Conservation (phyloP, 2,888 invertebrate species). For the Drosophila diplacantha region DNA sequence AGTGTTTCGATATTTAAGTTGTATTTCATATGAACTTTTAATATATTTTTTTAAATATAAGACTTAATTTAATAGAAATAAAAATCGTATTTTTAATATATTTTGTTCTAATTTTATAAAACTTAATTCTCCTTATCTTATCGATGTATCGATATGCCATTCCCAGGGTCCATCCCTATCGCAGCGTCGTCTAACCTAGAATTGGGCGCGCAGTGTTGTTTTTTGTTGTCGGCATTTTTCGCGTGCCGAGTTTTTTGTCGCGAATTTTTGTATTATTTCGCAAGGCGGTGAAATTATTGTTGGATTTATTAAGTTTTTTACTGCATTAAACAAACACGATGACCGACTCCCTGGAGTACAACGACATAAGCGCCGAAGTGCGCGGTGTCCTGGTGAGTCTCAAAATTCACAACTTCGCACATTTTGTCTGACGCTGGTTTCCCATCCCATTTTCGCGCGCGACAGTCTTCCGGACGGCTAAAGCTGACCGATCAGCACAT, state of each 20-base stretch:
- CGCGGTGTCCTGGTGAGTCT: slow-evolving; percentile 90
- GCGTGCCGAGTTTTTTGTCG: slow-evolving; percentile 27
- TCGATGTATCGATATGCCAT: not conserved
- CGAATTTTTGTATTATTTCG: slow-evolving; percentile 10
- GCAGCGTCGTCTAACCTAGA: slow-evolving; percentile 60
- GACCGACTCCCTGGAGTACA: slow-evolving; percentile 93
- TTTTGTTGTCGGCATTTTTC: slow-evolving; percentile 35
- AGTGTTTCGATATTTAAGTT: not conserved
- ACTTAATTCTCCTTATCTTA: not conserved
- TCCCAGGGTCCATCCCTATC: not conserved
- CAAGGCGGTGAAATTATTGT: slow-evolving; percentile 39
- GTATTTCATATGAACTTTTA: no score
- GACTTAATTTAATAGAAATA: no score
- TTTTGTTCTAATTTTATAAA: no score
- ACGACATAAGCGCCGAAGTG: slow-evolving; percentile 89
- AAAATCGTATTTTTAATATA: not conserved
- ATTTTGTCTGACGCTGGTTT: slow-evolving; percentile 30
- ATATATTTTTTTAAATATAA: not conserved
- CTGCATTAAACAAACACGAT: slow-evolving; percentile 43
- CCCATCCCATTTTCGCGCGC: slow-evolving; percentile 39
- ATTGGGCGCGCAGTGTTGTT: slow-evolving; percentile 60
- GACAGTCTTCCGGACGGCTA: slow-evolving; percentile 91
- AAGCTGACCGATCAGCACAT: slow-evolving; percentile 95
- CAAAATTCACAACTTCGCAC: slow-evolving; percentile 9
- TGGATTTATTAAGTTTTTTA: slow-evolving; percentile 18